Base-by-base conservation (phyloP, 2,797 vertebrate species). In the Rhadinocentrus ornatus region DNA sequence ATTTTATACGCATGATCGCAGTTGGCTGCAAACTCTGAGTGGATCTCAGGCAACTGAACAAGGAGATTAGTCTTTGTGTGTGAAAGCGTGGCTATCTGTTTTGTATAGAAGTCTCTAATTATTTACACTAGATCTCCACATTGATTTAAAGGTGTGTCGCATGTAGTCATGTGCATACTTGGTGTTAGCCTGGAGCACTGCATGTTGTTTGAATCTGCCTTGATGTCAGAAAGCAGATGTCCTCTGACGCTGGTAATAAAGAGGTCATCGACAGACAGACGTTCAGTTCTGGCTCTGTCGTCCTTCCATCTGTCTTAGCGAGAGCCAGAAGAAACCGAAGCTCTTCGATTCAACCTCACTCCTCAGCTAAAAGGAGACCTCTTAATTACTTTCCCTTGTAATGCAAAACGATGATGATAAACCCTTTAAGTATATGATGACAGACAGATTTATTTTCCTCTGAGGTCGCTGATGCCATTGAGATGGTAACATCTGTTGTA, bases 291-390 rank as follows among this genome's bases (percentile, higher is more conserved):
- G 68, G 62, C 77, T 78, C 62, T 66, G 78, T 63, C 18, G 12
- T 27, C 48, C 53, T 37, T 70, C 77, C 79, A 76, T 86, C 83
- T 79, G 78, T 70, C 75, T 53, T 62, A 6, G 20, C 24, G 56
- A 4, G 61, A 82, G 81, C 77, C 77, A 62, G 57, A 35, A 70
- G 86, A 82, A 90, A 92, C 78, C 3, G 27, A 68, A 89, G 76
- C 70, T 20, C 64, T 3, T 60, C 44, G 69, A 44, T 73, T 69
- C 39, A 8, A 64, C 70, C 31, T 74, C 82, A 67, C 78, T 76
- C 79, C 78, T 78, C 16, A 32, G 72, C 86, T 89, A 88, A 86
- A 91, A 79, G 57, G 32, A 60, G 75, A 64, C 61, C 24, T 66
- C 58, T 31, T 73, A 69, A 84, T 85, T 68, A 64, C 77, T 68